Conservation (phyloP, 1,140 invertebrate genomes). For the Pectinophora gossypiella region DNA sequence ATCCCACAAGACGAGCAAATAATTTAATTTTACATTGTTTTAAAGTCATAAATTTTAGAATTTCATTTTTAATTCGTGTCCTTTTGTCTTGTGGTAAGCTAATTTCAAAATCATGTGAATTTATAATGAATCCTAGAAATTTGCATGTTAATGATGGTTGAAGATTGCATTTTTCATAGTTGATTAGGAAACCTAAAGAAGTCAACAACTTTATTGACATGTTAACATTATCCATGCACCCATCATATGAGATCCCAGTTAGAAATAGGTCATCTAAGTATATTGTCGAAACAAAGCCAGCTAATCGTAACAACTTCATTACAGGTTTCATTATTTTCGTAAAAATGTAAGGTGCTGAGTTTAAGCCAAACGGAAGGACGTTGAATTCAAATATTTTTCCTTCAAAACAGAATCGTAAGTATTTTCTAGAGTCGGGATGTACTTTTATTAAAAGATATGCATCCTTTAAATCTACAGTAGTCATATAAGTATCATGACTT, state of each 20-base stretch:
- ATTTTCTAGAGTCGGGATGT: too few species aligned
- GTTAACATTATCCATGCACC: background rate
- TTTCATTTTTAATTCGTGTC: background rate
- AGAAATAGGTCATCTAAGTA: background rate
- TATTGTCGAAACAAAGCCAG: background rate
- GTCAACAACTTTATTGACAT: background rate
- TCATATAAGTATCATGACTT: too few species aligned
- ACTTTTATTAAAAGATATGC: too few species aligned
- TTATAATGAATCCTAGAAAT: constrained; percentile 4
- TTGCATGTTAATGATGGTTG: background rate
- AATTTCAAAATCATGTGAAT: constrained; percentile 6
- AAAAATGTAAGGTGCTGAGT: too few species aligned
- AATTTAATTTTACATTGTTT: constrained; percentile 10
- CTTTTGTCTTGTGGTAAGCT: background rate
- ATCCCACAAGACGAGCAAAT: constrained; percentile 5
- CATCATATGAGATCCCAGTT: background rate
- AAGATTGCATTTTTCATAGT: constrained; percentile 2
- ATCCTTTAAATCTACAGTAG: too few species aligned
- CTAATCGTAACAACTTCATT: too few species aligned
- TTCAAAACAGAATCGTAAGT: too few species aligned
- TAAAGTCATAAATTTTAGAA: background rate
- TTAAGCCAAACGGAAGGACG: too few species aligned
- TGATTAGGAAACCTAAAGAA: constrained; percentile 9
- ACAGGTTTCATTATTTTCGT: too few species aligned
- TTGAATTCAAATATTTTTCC: too few species aligned